Base-by-base conservation (phyloP, 2,888 invertebrate genomes). In the Scaptomyza flava region DNA sequence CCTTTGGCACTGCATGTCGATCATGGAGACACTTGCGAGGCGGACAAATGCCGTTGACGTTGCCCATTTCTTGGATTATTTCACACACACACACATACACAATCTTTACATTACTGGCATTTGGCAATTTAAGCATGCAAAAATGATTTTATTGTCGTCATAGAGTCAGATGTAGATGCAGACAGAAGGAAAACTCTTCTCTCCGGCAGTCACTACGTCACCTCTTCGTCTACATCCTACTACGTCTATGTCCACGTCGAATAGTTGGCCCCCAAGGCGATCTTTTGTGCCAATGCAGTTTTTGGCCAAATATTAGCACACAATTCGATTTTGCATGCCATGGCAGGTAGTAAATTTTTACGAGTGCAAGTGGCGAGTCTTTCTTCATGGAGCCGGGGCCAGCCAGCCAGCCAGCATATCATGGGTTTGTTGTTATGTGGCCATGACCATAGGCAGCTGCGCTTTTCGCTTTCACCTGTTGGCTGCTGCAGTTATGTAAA, bases 251-350 rank as follows among this genome's bases (percentile, higher is more conserved):
- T 31, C 30, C 14, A 47, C 6, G 8, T 34, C 50, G 34, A 59
- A 57, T 66, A 54, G 36, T 48, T 58, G 67, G 60, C 62, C 77
- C 48, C 50, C 11, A 53, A 17, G 58, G 74, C 68, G 38, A 36
- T 57, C 27, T 54, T 7, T 51, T 54, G 33, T 27, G 27, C 27
- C 27, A 27, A 27, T 47, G 54, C 59, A 54, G 54, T 80, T 80
- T 81, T 68, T 59, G 67, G 58, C 67, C 87, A 87, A 87, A 85
- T 85, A 85, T 85, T 89, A 85, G 87, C 89, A 85, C 87, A 87
- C 89, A 84, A 85, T 89, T 89, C 89, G 74, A 89, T 84, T 85
- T 89, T 89, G 83, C 89, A 83, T 84, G 79, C 86, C 68, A 66
- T 12, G 69, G 74, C 65, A 63, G 81, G 63, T 69, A 68, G 70